Base-by-base conservation (phyloP, 2,113 vertebrate genomes). In the Arenaria interpres region DNA sequence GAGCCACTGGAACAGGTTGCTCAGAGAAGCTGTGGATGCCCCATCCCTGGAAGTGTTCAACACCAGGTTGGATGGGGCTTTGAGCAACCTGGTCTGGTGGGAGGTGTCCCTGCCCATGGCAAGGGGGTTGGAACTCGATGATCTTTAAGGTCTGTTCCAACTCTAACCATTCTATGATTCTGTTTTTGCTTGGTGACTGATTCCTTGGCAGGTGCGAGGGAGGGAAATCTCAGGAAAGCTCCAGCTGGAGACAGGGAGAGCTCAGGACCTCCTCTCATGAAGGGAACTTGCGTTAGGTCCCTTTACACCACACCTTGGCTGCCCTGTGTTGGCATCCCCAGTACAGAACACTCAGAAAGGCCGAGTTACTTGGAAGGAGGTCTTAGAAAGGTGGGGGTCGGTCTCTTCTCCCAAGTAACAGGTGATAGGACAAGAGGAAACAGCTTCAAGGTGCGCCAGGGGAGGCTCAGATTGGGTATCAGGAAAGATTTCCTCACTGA, bases 271-370 rank as follows among this genome's bases (percentile, higher is more conserved):
- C 13, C 53, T 39, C 28, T 39, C 12, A 1, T 4, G 9, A 32
- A 21, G 37, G 17, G 13, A 60, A 45, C 37, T 32, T 14, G 5
- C 1, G 0, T 21, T 37, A 5, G 46, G 6, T 24, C 17, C 17
- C 51, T 6, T 45, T 68, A 16, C 62, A 35, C 14, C 4, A 24
- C 35, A 10, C 6, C 16, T 33, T 25, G 2, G 2, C 28, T 17
- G 35, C 23, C 30, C 30, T n/a, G 35, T 9, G 0, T 6, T 8
- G 6, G 20, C 4, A 0, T 14, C 28, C 23, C 23, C 7, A 5
- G 60, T 7, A 5, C 41, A 5, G 39, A 33, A 50, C 22, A 7
- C 0, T 5, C 28, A 7, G 50, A 33, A 48, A 24, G 30, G 30
- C 41, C 2, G 0, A 16, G 19, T 12, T 35, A 35, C 21, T 13